Evolutionary conservation across 2,797 vertebrate genomes (phyloP).

Genomic region (Sternarchorhynchus goeldii): DNA sequence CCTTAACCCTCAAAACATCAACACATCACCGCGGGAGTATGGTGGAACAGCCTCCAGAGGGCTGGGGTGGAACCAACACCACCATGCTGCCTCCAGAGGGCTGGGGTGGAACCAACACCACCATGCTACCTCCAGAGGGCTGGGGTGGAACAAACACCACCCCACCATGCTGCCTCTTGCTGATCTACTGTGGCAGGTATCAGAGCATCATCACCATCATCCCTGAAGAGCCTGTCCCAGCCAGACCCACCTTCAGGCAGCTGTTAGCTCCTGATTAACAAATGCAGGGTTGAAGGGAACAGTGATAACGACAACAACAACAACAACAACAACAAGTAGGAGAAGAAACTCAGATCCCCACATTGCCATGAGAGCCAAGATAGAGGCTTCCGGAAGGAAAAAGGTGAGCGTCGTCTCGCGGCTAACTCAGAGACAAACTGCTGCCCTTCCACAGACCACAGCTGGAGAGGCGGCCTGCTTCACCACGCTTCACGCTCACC

Average conservation of each 20-base stretch:
- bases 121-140: constrained; percentile 7
- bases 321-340: constrained; percentile 17
- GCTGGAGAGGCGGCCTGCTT: constrained; percentile 10
- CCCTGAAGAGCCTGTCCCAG: constrained; percentile 7
- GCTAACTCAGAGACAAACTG: constrained; percentile 33
- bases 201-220: constrained; percentile 18
- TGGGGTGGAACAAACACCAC: constrained; percentile 2
- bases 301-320: neutral
- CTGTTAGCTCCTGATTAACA: constrained; percentile 21
- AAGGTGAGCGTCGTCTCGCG: constrained; percentile 35
- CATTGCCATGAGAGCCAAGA: constrained; percentile 29
- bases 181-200: constrained; percentile 18
- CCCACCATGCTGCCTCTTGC: constrained; percentile 29
- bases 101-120: constrained; percentile 2
- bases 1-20: no score
- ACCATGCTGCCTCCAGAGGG: neutral
- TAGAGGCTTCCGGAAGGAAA: constrained; percentile 30
- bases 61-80: no score
- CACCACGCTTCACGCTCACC: constrained; percentile 12
- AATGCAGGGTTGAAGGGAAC: neutral
- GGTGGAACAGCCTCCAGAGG: no score
- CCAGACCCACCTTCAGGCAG: constrained; percentile 31
- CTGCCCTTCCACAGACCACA: constrained; percentile 26
- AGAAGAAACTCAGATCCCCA: constrained; percentile 5
- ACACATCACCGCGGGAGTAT: no score